phyloP scores from a whole-genome alignment of 2,888 invertebrate species.

The Rhodophaea formosa region DNA sequence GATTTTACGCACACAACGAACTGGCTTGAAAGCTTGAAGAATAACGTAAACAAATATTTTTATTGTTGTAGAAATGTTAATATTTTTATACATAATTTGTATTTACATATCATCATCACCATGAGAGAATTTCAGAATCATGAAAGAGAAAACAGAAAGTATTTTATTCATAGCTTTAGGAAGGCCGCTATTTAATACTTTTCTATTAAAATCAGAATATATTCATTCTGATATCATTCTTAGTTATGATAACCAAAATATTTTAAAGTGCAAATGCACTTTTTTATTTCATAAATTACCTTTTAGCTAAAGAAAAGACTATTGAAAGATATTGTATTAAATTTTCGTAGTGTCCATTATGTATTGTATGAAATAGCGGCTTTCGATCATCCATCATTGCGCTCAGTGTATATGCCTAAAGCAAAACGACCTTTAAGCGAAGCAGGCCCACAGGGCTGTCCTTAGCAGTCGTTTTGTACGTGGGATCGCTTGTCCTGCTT shows the following conservation, averaged over 20 bases:
- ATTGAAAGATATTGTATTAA: too few relatives aligned
- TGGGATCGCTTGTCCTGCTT: slow-evolving; percentile 33
- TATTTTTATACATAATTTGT: neutral
- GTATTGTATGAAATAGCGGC: neutral
- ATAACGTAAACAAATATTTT: neutral
- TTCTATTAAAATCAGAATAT: neutral
- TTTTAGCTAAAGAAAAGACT: too few relatives aligned
- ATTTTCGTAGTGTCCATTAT: too few relatives aligned
- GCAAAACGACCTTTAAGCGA: neutral
- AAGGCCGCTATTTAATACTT: neutral
- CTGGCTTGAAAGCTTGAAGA: neutral
- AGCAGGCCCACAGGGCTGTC: neutral
- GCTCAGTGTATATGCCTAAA: neutral
- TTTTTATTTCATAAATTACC: too few relatives aligned
- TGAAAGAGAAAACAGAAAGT: neutral
- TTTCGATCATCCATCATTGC: neutral
- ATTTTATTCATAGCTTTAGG: neutral
- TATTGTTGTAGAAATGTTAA: neutral
- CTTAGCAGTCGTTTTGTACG: slow-evolving; percentile 2
- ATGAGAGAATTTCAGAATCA: too few relatives aligned
- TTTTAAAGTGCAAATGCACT: neutral
- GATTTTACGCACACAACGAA: neutral
- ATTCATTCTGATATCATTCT: neutral
- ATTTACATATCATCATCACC: too few relatives aligned
- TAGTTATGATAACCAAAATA: neutral